Conservation (phyloP, 2,797 vertebrate species). For the Notolepis coatsorum region DNA sequence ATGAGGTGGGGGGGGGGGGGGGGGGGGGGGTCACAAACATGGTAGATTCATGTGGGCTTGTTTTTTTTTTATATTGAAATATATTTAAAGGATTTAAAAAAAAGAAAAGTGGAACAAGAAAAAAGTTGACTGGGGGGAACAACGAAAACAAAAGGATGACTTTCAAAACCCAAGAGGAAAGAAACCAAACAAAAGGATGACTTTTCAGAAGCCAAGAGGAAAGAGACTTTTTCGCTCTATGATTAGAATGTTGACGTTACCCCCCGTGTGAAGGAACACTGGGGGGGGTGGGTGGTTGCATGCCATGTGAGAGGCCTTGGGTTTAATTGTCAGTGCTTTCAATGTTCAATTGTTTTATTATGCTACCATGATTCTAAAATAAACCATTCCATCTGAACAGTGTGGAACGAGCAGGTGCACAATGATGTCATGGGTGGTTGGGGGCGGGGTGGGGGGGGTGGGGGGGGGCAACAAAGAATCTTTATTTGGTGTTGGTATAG, state of each 20-base stretch:
- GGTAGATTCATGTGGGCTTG: slow-evolving; percentile 74
- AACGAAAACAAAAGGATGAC: slow-evolving; percentile 42
- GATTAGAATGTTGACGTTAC: slow-evolving; percentile 53
- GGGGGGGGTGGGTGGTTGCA: slow-evolving; percentile 63
- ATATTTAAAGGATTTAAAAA: slow-evolving; percentile 82
- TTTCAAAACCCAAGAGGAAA: slow-evolving; percentile 13
- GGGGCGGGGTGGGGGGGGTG: not conserved
- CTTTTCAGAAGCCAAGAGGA: slow-evolving; percentile 30
- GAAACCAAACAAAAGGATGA: not conserved
- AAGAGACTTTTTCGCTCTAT: slow-evolving; percentile 20
- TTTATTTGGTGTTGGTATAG: not conserved
- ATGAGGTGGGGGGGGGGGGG: slow-evolving; percentile 14
- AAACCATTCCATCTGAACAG: slow-evolving; percentile 86
- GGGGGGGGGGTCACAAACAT: slow-evolving; percentile 59
- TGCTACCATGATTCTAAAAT: slow-evolving; percentile 84
- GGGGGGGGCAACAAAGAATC: not conserved
- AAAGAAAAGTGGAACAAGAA: slow-evolving; percentile 54
- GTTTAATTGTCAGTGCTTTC: slow-evolving; percentile 84
- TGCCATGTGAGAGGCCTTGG: slow-evolving; percentile 79
- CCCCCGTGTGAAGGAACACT: slow-evolving; percentile 39
- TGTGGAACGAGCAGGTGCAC: slow-evolving; percentile 43
- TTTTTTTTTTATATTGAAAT: slow-evolving; percentile 87
- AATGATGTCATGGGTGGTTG: slow-evolving; percentile 10
- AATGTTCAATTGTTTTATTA: slow-evolving; percentile 87
- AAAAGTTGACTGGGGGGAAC: slow-evolving; percentile 50